A percentile compares a stretch with the other conserved stretches of the same genome.
Conservation (phyloP, 2,888 invertebrate species). For the Chromoteleia sp. region DNA sequence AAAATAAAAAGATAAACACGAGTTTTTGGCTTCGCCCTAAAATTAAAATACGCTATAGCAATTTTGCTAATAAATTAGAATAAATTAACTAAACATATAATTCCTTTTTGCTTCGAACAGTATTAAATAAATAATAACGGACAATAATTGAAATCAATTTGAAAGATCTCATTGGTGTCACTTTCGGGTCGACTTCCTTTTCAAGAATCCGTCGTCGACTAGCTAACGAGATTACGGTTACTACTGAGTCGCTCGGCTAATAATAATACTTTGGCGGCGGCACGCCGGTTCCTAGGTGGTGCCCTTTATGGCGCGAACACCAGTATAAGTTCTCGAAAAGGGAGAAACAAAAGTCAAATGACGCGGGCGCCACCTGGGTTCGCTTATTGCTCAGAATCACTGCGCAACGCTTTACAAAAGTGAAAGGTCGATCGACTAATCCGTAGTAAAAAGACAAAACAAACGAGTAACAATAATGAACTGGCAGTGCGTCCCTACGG, state of each 20-base stretch:
- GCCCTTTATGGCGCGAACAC: background rate
- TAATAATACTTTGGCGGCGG: constrained; percentile 54
- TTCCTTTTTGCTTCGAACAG: constrained; percentile 26
- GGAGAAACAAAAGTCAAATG: constrained; percentile 5
- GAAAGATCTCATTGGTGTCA: constrained; percentile 57
- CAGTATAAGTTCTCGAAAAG: background rate
- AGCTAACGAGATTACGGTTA: constrained; percentile 78
- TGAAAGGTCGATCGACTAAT: constrained; percentile 20
- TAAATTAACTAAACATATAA: constrained; percentile 64
- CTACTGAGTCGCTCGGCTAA: constrained; percentile 73
- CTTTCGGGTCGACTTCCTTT: constrained; percentile 58
- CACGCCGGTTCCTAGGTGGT: constrained; percentile 29
- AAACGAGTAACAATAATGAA: constrained; percentile 21
- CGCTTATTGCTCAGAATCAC: constrained; percentile 54
- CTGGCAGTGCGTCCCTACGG: constrained; percentile 52
- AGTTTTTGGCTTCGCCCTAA: constrained; percentile 58
- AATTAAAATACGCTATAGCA: constrained; percentile 52
- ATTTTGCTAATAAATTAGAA: constrained; percentile 63
- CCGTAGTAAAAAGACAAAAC: constrained; percentile 18
- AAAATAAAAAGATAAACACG: constrained; percentile 30
- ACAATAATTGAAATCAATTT: constrained; percentile 32
- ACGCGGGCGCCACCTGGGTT: constrained; percentile 30
- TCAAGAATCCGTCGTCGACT: constrained; percentile 78
- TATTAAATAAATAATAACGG: constrained; percentile 45
- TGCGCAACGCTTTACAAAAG: constrained; percentile 36